Conservation (phyloP, 1,140 invertebrate species). For the Thereuonema tuberculata region DNA sequence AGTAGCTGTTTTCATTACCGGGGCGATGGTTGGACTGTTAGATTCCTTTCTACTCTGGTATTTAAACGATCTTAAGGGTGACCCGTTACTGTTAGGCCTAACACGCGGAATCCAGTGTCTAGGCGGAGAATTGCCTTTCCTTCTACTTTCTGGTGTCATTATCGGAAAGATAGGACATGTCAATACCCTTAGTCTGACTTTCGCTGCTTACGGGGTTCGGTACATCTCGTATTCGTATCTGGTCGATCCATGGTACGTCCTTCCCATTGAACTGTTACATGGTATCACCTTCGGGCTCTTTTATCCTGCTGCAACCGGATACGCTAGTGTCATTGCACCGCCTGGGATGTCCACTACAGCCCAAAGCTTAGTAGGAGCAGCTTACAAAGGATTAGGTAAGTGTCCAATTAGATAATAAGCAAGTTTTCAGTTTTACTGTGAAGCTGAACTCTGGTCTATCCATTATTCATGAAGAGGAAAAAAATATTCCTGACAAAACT, state of each 20-base stretch:
- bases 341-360: background rate
- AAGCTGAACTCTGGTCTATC: too few species aligned
- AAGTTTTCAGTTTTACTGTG: too few species aligned
- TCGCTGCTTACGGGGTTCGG: background rate
- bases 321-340: background rate
- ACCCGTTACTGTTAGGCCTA: background rate
- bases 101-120: background rate
- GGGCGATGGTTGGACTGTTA: background rate
- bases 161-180: background rate
- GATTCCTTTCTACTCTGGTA: background rate
- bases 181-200: background rate
- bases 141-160: background rate
- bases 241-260: background rate
- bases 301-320: background rate
- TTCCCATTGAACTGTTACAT: background rate
- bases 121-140: background rate
- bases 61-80: background rate
- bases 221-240: background rate
- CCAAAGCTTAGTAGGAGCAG: background rate
- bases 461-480: too few species aligned
- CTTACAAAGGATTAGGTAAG: conserved; percentile 1
- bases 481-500: too few species aligned
- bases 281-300: background rate
- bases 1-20: background rate
- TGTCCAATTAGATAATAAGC: too few species aligned